Evolutionary conservation across 2,113 vertebrate genomes (phyloP).

Genomic region (Pedionomus torquatus): DNA sequence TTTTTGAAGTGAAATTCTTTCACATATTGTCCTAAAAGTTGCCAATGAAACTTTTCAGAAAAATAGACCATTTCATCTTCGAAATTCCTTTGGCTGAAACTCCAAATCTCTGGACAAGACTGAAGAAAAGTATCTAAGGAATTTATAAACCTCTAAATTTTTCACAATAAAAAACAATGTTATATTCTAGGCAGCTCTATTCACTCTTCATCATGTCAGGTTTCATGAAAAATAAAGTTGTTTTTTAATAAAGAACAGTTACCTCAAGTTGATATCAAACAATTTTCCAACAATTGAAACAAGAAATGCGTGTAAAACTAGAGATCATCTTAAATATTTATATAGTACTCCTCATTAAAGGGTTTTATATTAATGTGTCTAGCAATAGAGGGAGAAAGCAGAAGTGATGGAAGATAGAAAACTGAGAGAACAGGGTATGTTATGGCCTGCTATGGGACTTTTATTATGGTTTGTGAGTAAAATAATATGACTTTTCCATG

Average conservation of each 20-base stretch:
- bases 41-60: background rate
- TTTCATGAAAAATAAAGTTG: background rate
- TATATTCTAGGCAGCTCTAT: background rate
- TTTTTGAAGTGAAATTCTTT: background rate
- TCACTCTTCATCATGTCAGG: background rate
- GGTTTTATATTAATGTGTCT: background rate
- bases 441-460: background rate
- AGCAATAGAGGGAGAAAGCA: background rate
- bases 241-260: background rate
- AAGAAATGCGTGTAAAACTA: background rate
- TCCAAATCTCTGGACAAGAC: background rate
- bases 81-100: background rate
- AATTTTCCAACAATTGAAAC: background rate
- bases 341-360: background rate
- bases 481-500: background rate
- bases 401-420: background rate
- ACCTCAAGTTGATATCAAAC: background rate
- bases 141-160: background rate
- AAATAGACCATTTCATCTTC: background rate
- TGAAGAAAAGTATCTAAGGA: background rate
- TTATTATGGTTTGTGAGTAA: background rate
- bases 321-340: background rate
- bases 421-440: background rate
- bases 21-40: background rate
- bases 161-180: background rate